These are phyloP conservation scores for Schmidtea mediterranea DNA, from an alignment of 1,140 invertebrate genomes.

Conservation along the genomic window DNA sequence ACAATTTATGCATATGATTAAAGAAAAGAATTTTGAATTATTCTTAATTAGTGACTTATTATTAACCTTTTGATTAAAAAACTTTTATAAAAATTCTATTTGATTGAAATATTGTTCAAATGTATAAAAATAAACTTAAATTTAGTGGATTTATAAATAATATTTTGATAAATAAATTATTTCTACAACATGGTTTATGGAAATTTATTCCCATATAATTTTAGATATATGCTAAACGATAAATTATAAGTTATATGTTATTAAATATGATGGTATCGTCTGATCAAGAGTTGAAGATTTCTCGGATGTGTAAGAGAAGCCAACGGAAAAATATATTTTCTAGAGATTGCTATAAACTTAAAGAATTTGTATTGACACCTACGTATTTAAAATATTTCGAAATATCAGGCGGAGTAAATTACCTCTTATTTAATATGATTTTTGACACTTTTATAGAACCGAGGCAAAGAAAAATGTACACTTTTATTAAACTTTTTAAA, in stretches of 20 bases:
- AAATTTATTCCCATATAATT: not conserved
- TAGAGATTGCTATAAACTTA: not conserved
- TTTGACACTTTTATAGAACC: constrained; percentile 7
- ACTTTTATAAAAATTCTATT: too few relatives aligned
- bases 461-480: constrained; percentile 38
- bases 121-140: not conserved
- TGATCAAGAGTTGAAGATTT: constrained; percentile 4
- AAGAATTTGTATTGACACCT: constrained; percentile 3
- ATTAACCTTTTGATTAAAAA: too few relatives aligned
- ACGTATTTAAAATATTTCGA: not conserved
- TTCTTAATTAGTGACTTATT: too few relatives aligned
- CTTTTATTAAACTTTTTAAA: constrained; percentile 42
- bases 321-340: not conserved
- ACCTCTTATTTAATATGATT: too few relatives aligned
- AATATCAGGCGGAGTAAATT: not conserved
- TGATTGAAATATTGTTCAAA: not conserved
- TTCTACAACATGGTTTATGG: not conserved
- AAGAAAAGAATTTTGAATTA: too few relatives aligned
- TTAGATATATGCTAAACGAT: not conserved
- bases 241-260: not conserved
- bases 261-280: not conserved
- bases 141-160: not conserved
- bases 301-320: not conserved
- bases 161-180: not conserved
- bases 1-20: too few relatives aligned